Evolutionary conservation across 2,888 invertebrate genomes (phyloP).

Genomic region (Incurvaria masculella): DNA sequence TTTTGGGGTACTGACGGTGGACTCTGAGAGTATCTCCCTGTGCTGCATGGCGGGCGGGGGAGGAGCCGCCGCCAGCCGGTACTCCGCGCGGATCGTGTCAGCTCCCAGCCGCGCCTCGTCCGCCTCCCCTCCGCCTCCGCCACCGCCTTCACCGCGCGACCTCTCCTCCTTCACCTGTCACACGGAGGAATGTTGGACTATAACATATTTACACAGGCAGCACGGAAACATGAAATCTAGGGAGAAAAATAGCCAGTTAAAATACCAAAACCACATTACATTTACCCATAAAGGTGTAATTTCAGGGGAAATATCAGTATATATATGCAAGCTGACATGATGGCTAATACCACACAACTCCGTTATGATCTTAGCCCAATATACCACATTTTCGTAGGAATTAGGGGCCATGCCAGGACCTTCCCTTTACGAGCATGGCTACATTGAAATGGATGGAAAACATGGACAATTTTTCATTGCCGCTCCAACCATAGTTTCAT

Average conservation of each 20-base stretch:
- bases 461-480: no score
- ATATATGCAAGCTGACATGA: no score
- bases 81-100: conserved; percentile 46
- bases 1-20: conserved; percentile 49
- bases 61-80: conserved; percentile 35
- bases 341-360: no score
- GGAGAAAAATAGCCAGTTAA: not conserved
- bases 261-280: no score
- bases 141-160: conserved; percentile 14
- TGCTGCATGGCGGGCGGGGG: conserved; percentile 51
- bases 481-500: no score
- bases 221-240: not conserved
- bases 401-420: no score
- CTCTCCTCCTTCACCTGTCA: conserved; percentile 45
- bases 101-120: conserved; percentile 25
- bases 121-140: conserved; percentile 20
- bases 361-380: no score
- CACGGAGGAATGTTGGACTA: not conserved
- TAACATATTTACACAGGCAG: not conserved
- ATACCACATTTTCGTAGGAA: no score
- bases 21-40: conserved; percentile 65
- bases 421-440: no score
- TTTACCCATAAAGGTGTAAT: no score
- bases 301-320: no score
- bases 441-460: no score